These are phyloP conservation scores for Criorhina ranunculi DNA, from an alignment of 2,888 invertebrate genomes.

Conservation along the genomic window DNA sequence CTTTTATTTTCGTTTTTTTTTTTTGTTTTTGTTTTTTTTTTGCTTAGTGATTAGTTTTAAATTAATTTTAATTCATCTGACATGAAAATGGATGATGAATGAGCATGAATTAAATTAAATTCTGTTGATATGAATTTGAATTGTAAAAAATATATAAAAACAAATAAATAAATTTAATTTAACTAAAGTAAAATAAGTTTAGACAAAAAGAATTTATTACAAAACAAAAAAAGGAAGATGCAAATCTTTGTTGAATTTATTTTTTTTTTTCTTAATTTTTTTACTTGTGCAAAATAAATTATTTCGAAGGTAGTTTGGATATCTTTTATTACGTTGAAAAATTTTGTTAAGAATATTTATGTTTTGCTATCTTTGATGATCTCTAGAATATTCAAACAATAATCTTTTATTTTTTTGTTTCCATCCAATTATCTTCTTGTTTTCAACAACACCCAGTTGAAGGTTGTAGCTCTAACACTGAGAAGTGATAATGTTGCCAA, in stretches of 20 bases:
- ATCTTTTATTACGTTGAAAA: constrained; percentile 14
- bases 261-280: constrained; percentile 7
- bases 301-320: neutral
- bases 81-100: constrained; percentile 74
- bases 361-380: constrained; percentile 42
- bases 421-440: constrained; percentile 5
- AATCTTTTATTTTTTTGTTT: constrained; percentile 30
- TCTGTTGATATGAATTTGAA: constrained; percentile 77
- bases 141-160: constrained; percentile 51
- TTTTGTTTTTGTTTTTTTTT: constrained; percentile 66
- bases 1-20: constrained; percentile 36
- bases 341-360: constrained; percentile 22
- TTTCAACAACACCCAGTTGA: neutral
- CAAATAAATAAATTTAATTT: constrained; percentile 66
- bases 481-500: too few relatives aligned
- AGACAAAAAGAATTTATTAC: constrained; percentile 58
- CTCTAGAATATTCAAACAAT: constrained; percentile 44
- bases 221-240: constrained; percentile 31
- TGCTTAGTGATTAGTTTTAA: constrained; percentile 66
- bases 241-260: constrained; percentile 40
- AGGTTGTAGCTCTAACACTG: neutral
- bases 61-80: constrained; percentile 69
- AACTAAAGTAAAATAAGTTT: constrained; percentile 61
- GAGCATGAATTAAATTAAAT: constrained; percentile 69
- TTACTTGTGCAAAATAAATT: constrained; percentile 14